phyloP scores from a whole-genome alignment of 2,888 invertebrate species.

The Cremastinae sp. region DNA sequence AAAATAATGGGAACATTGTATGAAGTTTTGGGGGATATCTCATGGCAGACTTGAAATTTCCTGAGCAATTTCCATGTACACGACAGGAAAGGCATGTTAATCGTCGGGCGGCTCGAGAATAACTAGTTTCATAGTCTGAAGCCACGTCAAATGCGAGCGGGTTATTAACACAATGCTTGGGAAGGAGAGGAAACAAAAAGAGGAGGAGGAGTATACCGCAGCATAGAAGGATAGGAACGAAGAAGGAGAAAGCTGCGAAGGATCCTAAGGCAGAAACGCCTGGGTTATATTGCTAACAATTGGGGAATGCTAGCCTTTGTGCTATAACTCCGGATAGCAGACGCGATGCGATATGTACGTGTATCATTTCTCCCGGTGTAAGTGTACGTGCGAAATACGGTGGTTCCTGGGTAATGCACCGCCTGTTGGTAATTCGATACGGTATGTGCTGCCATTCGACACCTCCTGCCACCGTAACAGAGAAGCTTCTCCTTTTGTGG shows the following conservation, averaged over 20 bases:
- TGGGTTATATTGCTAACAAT: constrained; percentile 42
- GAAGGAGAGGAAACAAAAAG: background rate
- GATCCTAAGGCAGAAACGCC: constrained; percentile 24
- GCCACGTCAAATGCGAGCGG: background rate
- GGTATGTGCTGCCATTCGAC: constrained; percentile 31
- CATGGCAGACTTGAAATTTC: no score
- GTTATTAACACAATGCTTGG: constrained; percentile 4
- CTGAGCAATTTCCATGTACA: no score
- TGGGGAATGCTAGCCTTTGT: constrained; percentile 44
- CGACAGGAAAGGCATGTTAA: no score
- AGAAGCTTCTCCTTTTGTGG: background rate
- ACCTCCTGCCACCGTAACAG: constrained; percentile 26
- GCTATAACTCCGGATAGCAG: constrained; percentile 36
- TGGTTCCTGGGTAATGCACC: constrained; percentile 39
- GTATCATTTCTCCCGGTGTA: constrained; percentile 7
- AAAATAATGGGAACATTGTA: no score
- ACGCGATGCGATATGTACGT: constrained; percentile 25
- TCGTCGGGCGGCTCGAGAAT: no score
- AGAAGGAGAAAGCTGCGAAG: constrained; percentile 7
- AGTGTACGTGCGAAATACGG: constrained; percentile 25
- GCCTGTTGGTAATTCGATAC: constrained; percentile 46
- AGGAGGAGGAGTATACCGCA: background rate
- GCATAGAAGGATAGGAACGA: constrained; percentile 8
- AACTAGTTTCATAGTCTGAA: no score
- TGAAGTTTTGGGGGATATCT: no score